Conservation (phyloP, 2,888 invertebrate genomes). For the Xylota segnis region DNA sequence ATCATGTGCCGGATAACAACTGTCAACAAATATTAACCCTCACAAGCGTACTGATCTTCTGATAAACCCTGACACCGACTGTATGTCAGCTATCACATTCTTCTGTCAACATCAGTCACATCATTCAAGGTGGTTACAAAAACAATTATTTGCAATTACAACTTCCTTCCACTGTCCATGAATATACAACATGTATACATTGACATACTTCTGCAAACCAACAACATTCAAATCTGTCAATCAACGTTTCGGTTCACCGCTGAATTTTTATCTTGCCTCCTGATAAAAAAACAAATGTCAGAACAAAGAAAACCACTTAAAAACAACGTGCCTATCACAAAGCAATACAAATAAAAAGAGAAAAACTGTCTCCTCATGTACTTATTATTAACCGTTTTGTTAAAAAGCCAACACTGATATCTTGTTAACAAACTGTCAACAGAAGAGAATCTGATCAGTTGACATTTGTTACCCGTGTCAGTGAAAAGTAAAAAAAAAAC, state of each 20-base stretch:
- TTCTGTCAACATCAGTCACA: conserved; percentile 18
- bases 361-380: conserved; percentile 4
- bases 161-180: background rate
- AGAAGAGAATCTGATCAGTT: conserved; percentile 20
- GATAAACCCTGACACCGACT: background rate
- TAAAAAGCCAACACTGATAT: conserved; percentile 3
- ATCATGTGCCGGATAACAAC: too few relatives aligned
- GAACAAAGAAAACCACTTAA: conserved; percentile 49
- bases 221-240: conserved; percentile 25
- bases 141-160: conserved; percentile 41
- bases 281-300: conserved; percentile 27
- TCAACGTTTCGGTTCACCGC: conserved; percentile 31
- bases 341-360: conserved; percentile 26
- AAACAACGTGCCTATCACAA: conserved; percentile 32
- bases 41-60: too few relatives aligned
- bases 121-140: background rate
- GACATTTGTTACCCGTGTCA: conserved; percentile 12
- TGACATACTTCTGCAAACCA: conserved; percentile 8
- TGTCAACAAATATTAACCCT: too few relatives aligned
- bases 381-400: conserved; percentile 17
- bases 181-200: background rate
- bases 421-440: conserved; percentile 26
- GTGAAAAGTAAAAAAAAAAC: too few relatives aligned
- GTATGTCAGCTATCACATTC: conserved; percentile 5
- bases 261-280: conserved; percentile 22